Evolutionary conservation across 2,888 invertebrate species (phyloP).

Genomic region (Tinea pellionella): DNA sequence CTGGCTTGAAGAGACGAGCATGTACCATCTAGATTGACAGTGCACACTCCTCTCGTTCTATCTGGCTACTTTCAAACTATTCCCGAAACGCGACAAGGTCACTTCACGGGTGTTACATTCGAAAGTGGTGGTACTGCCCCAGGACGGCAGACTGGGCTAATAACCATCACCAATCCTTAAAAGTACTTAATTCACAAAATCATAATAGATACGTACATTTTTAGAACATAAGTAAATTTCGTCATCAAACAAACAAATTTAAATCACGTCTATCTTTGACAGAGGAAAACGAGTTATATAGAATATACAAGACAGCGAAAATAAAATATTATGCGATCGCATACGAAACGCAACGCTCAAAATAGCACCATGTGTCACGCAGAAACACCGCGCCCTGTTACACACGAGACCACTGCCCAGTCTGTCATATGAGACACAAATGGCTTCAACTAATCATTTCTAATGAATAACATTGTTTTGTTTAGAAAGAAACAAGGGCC

Average conservation of each 20-base stretch:
- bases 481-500: no score
- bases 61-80: no score
- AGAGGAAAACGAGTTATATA: not conserved
- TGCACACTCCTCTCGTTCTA: no score
- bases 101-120: no score
- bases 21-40: no score
- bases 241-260: not conserved
- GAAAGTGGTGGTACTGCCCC: no score
- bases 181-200: no score
- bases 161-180: no score
- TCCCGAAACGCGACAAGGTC: no score
- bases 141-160: no score
- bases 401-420: constrained; percentile 24
- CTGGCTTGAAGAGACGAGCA: no score
- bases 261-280: not conserved
- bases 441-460: not conserved
- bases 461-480: no score
- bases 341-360: constrained; percentile 48
- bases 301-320: not conserved
- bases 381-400: constrained; percentile 22
- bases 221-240: not conserved
- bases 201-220: not conserved
- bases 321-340: constrained; percentile 56
- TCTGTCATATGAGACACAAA: constrained; percentile 16
- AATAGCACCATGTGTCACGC: constrained; percentile 49